These are phyloP conservation scores for Bombus confusus DNA, from an alignment of 1,140 invertebrate species.

Conservation along the genomic window DNA sequence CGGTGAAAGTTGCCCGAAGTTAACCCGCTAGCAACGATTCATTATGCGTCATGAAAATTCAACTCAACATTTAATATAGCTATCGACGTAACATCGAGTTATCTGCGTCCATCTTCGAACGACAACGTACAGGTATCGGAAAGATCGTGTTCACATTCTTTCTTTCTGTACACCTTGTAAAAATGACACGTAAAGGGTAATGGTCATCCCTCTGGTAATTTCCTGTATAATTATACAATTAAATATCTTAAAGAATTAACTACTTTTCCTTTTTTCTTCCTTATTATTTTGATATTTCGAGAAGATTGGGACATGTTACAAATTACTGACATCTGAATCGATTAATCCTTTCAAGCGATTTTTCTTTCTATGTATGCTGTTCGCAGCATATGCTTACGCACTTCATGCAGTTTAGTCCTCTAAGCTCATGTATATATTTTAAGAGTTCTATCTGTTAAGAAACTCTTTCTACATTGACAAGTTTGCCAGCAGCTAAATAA, in stretches of 20 bases:
- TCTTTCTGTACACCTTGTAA: neutral
- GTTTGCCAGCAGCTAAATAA: neutral
- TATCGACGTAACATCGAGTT: neutral
- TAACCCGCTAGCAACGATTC: slow-evolving; percentile 66
- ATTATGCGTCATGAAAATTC: slow-evolving; percentile 14
- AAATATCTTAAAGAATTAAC: neutral
- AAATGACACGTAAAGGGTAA: neutral
- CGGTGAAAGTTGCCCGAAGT: slow-evolving; percentile 81
- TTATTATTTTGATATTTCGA: too few species aligned
- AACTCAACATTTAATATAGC: too few species aligned
- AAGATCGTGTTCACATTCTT: too few species aligned
- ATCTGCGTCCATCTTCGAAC: neutral
- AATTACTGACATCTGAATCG: too few species aligned
- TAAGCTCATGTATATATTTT: too few species aligned
- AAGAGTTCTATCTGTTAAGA: neutral
- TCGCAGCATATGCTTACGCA: too few species aligned
- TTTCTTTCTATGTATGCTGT: too few species aligned
- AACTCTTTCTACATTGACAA: neutral
- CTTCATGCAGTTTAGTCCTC: too few species aligned
- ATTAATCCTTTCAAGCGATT: too few species aligned
- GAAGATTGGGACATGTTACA: too few species aligned
- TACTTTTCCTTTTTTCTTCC: neutral
- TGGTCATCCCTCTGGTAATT: neutral
- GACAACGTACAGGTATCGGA: too few species aligned
- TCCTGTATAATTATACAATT: too few species aligned